phyloP scores from a whole-genome alignment of 2,113 vertebrate genomes.

The Epinephelus cyanopodus region DNA sequence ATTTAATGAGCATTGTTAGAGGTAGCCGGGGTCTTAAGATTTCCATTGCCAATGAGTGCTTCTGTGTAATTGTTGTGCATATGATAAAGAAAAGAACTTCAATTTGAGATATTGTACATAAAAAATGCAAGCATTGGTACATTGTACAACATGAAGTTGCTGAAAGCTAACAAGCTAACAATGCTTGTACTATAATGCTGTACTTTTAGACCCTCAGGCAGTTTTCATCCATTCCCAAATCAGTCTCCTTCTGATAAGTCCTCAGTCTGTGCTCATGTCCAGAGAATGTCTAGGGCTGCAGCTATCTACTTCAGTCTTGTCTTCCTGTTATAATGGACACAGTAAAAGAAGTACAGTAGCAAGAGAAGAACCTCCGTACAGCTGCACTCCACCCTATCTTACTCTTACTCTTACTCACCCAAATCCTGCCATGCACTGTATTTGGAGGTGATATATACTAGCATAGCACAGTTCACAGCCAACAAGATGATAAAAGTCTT shows the following conservation, averaged over 20 bases:
- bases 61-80: too few species aligned
- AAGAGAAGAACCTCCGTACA: slow-evolving; percentile 40
- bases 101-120: not conserved
- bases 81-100: too few species aligned
- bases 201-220: not conserved
- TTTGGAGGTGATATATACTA: slow-evolving; percentile 46
- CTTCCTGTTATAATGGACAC: slow-evolving; percentile 28
- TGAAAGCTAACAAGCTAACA: not conserved
- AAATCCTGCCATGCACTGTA: slow-evolving; percentile 62
- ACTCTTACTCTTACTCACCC: slow-evolving; percentile 37
- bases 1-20: too few species aligned
- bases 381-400: slow-evolving; percentile 37
- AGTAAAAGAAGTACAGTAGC: slow-evolving; percentile 47
- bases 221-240: not conserved
- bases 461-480: slow-evolving; percentile 53
- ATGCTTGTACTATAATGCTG: not conserved
- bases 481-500: slow-evolving; percentile 63
- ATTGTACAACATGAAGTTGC: not conserved
- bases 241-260: not conserved
- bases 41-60: too few species aligned
- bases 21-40: too few species aligned
- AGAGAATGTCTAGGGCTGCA: slow-evolving; percentile 7
- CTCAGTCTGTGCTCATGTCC: not conserved
- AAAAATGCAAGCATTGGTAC: not conserved
- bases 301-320: slow-evolving; percentile 15